phyloP scores from a whole-genome alignment of 2,888 invertebrate genomes.

The Julus scandinavius region DNA sequence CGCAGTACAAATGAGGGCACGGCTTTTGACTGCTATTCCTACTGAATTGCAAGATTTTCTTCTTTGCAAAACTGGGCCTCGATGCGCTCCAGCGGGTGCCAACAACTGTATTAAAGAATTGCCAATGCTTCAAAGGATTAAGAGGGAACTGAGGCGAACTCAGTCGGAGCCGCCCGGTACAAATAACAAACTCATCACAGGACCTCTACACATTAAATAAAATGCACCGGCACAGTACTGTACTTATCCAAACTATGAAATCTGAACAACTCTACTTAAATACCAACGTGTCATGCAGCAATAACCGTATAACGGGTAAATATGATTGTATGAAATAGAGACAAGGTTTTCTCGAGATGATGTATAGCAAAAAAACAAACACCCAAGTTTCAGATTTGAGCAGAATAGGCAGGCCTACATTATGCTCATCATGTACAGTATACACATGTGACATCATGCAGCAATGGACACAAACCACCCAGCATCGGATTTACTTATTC shows the following conservation, averaged over 20 bases:
- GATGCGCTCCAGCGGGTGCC: constrained; percentile 59
- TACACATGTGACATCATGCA: background rate
- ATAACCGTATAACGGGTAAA: background rate
- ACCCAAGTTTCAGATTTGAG: background rate
- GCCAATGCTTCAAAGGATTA: constrained; percentile 39
- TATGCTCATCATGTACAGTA: background rate
- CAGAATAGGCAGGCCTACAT: constrained; percentile 5
- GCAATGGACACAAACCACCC: background rate
- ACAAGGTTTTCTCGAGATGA: background rate
- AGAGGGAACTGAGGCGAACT: constrained; percentile 54
- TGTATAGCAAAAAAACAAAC: background rate
- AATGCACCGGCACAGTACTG: background rate
- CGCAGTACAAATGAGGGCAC: constrained; percentile 60
- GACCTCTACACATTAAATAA: constrained; percentile 24
- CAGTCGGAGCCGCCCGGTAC: constrained; percentile 57
- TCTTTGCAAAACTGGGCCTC: constrained; percentile 59
- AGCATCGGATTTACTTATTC: background rate
- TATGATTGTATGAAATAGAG: background rate
- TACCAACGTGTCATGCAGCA: background rate
- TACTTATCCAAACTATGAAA: background rate
- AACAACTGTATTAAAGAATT: constrained; percentile 31
- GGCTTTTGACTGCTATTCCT: constrained; percentile 61
- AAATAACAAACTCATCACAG: constrained; percentile 51
- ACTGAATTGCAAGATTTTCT: constrained; percentile 61
- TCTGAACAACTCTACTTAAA: background rate